These are phyloP conservation scores for Laticauda colubrina DNA, from an alignment of 2,113 vertebrate genomes.

Conservation along the genomic window DNA sequence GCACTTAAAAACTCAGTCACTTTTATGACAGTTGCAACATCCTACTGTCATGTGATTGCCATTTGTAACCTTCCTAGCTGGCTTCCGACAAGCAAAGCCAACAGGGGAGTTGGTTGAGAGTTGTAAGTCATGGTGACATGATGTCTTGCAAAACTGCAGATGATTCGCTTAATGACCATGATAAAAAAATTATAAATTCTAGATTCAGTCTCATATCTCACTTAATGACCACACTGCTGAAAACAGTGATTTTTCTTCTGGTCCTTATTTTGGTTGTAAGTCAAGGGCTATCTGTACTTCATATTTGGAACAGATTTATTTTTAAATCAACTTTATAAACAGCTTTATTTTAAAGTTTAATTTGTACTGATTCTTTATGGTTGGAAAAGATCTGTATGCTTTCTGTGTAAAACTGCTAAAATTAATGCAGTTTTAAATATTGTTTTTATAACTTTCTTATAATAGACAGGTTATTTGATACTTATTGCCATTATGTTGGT, in stretches of 20 bases:
- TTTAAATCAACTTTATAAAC: no score
- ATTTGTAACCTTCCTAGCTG: not conserved
- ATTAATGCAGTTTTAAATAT: not conserved
- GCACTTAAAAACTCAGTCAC: not conserved
- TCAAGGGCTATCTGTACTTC: not conserved
- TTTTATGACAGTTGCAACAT: not conserved
- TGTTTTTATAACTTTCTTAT: conserved; percentile 43
- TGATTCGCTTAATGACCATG: not conserved
- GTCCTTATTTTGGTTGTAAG: not conserved
- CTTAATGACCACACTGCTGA: not conserved
- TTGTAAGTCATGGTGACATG: not conserved
- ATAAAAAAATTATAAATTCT: not conserved
- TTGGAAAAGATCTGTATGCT: not conserved
- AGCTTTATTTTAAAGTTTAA: not conserved
- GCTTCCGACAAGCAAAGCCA: not conserved
- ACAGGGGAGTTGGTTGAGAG: not conserved
- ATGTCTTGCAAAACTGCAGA: not conserved
- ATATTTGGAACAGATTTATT: not conserved
- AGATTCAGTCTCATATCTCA: not conserved
- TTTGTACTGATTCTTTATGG: not conserved
- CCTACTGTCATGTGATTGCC: not conserved
- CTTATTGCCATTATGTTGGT: conserved; percentile 92
- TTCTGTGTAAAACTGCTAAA: not conserved
- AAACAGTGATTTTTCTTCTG: not conserved
- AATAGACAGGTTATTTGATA: conserved; percentile 88